Evolutionary conservation across 2,888 invertebrate species (phyloP), one percentile per base, ranked within the genome.

Genomic region (Pandemis cinnamomeana): DNA sequence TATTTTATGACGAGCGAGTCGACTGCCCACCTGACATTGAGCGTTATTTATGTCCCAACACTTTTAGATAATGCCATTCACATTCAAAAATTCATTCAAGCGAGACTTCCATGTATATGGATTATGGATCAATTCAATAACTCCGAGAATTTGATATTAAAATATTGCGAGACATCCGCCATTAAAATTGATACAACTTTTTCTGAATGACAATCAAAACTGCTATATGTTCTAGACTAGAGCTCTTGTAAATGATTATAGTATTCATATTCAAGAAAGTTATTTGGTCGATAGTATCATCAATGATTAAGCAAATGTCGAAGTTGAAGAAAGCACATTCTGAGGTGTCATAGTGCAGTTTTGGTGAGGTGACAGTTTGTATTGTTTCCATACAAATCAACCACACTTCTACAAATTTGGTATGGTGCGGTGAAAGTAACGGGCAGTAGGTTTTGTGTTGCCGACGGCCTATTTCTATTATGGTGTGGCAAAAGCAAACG

Each of bases 361-460:
- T 63, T 20, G 4, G 61, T 61, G 42, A 42, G 42, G 10, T 15
- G 20, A 61, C 20, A 71, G 61, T 64, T 53, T 58, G 72, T 69
- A 41, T 72, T 67, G 55, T 67, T 72, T 72, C 75, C 75, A 76
- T 76, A 46, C 46, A 46, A 63, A 78, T 79, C 79, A 77, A 77
- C 75, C 77, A 71, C 76, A 76, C 76, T 76, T 77, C 68, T 78
- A 78, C 80, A 73, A 79, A 81, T 81, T 81, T 80, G 81, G 81
- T 80, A 76, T 77, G 77, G 78, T 78, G 71, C 76, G 81, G 84
- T 82, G 83, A 84, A 84, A 84, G 83, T 84, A 77, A 77, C 77
- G 76, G 71, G 8, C 67, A 15, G 42, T 72, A 58, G n/a, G 27
- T 78, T 77, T 76, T 77, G 72, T 78, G 78, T 76, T 79, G 78